Evolutionary conservation across 2,797 vertebrate genomes (phyloP).

Genomic region (Cyclopterus lumpus): DNA sequence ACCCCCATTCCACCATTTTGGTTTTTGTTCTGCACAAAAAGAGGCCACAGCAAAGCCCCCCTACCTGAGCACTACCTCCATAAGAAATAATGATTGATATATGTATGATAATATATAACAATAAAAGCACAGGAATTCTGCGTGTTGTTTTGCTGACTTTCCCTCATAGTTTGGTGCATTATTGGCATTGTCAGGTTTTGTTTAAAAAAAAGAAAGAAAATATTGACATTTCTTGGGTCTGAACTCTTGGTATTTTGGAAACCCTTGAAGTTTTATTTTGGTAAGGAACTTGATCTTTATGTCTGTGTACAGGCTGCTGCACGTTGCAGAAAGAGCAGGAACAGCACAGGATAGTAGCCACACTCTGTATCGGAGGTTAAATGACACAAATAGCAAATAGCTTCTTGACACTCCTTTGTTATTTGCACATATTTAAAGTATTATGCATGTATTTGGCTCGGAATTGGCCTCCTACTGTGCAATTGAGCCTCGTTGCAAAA

Average conservation of each 20-base stretch:
- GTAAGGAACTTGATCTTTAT: background rate
- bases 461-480: background rate
- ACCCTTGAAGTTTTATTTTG: slow-evolving; percentile 3
- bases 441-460: background rate
- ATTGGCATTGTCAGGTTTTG: too few species aligned
- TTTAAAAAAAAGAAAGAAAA: too few species aligned
- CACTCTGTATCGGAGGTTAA: slow-evolving; percentile 12
- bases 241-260: too few species aligned
- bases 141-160: background rate
- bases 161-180: background rate
- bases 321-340: background rate
- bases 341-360: too few species aligned
- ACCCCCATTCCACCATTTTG: slow-evolving; percentile 71
- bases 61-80: slow-evolving; percentile 61
- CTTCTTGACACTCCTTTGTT: background rate
- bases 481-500: background rate
- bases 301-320: background rate
- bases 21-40: slow-evolving; percentile 69
- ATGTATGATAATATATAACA: background rate
- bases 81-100: too few species aligned
- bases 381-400: background rate
- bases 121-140: too few species aligned
- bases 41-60: slow-evolving; percentile 66
- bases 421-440: background rate
- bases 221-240: too few species aligned